Percentiles rank a stretch among this genome's conserved stretches.
Evolutionary conservation across 2,113 vertebrate genomes (phyloP).

Genomic region (Aphyosemion australe): DNA sequence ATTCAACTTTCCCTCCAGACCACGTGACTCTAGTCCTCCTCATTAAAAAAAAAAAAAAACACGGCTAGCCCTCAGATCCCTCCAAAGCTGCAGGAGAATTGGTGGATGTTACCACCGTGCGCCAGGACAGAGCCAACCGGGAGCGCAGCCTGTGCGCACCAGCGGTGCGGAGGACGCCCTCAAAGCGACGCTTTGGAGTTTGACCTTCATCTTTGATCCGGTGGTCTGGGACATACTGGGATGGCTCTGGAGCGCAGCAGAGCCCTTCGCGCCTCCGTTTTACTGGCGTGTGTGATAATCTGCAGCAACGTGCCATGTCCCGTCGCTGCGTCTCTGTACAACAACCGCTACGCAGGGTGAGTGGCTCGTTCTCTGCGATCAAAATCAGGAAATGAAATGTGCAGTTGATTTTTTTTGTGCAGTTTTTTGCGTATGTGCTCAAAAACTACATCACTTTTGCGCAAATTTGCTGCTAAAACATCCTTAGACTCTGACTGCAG

Average conservation of each 20-base stretch:
- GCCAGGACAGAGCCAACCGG: slow-evolving; percentile 22
- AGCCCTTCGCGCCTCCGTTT: slow-evolving; percentile 49
- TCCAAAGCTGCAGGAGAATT: slow-evolving; percentile 52
- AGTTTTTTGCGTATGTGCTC: no score
- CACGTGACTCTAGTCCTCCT: slow-evolving; percentile 77
- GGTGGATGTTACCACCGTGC: slow-evolving; percentile 10
- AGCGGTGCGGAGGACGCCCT: background rate
- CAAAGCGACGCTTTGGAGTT: background rate
- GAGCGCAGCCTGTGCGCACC: slow-evolving; percentile 4
- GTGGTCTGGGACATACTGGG: slow-evolving; percentile 11
- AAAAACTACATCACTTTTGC: no score
- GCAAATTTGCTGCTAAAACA: no score
- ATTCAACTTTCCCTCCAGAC: slow-evolving; percentile 14
- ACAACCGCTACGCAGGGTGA: slow-evolving; percentile 83
- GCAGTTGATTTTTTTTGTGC: no score
- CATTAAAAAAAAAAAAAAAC: slow-evolving; percentile 31
- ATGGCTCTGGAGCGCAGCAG: slow-evolving; percentile 47
- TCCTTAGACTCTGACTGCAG: no score
- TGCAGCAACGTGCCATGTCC: slow-evolving; percentile 61
- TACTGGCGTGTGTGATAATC: slow-evolving; percentile 71
- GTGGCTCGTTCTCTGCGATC: slow-evolving; percentile 43
- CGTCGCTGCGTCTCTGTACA: slow-evolving; percentile 71
- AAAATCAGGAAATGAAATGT: background rate
- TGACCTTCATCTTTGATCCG: slow-evolving; percentile 32
- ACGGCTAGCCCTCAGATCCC: slow-evolving; percentile 52